Evolutionary conservation across 2,888 invertebrate species (phyloP).

Genomic region (Macrosiphum euphorbiae): DNA sequence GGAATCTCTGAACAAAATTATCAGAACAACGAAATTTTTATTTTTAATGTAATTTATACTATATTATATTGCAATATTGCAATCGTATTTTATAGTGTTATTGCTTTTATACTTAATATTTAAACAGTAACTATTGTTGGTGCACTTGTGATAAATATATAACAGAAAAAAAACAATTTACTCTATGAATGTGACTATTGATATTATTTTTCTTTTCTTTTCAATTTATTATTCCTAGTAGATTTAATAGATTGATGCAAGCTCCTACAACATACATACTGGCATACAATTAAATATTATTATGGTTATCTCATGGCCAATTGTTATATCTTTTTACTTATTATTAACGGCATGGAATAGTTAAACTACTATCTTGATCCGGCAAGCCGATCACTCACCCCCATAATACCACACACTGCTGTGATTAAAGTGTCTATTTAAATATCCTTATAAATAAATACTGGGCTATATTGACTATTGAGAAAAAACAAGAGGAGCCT

Average conservation of each 20-base stretch:
- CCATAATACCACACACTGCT: not conserved
- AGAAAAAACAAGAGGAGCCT: accelerated
- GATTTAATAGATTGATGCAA: not conserved
- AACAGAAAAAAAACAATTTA: slow-evolving; percentile 15
- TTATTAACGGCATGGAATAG: not conserved
- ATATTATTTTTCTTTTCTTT: slow-evolving; percentile 11
- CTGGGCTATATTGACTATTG: not conserved
- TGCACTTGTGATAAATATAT: slow-evolving; percentile 59
- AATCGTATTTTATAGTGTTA: slow-evolving; percentile 35
- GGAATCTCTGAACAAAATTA: slow-evolving; percentile 6
- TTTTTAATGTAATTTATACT: slow-evolving; percentile 44
- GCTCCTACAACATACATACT: not conserved
- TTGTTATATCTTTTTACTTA: not conserved
- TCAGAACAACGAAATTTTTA: slow-evolving; percentile 34
- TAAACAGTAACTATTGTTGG: slow-evolving; percentile 48
- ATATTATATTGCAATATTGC: not conserved
- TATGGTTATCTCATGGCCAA: not conserved
- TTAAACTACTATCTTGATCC: too few relatives aligned
- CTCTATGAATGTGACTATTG: not conserved
- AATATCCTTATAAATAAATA: not conserved
- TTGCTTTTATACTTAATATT: slow-evolving; percentile 53
- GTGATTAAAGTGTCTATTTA: not conserved
- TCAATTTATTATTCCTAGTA: not conserved
- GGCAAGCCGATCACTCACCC: not conserved
- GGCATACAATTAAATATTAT: not conserved